phyloP scores from a whole-genome alignment of 2,888 invertebrate genomes.

The Hypolimnas misippus region DNA sequence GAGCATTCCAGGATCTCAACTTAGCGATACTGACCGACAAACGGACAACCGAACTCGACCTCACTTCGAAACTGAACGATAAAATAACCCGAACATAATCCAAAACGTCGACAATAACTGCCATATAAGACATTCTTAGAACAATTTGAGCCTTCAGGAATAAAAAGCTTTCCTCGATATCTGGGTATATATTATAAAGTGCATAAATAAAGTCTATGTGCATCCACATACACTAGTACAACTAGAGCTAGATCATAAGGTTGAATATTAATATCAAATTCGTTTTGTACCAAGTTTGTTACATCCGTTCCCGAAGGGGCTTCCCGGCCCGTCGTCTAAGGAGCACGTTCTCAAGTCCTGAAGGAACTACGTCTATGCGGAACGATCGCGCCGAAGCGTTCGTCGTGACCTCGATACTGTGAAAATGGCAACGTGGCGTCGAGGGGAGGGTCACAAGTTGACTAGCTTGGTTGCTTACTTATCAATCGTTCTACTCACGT shows the following conservation, averaged over 20 bases:
- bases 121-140: slow-evolving; percentile 23
- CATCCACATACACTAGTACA: slow-evolving; percentile 67
- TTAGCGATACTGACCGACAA: slow-evolving; percentile 31
- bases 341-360: slow-evolving; percentile 42
- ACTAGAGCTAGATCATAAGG: slow-evolving; percentile 63
- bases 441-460: slow-evolving; percentile 66
- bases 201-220: slow-evolving; percentile 60
- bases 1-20: slow-evolving; percentile 51
- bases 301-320: slow-evolving; percentile 43
- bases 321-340: slow-evolving; percentile 37
- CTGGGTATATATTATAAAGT: slow-evolving; percentile 39
- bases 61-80: slow-evolving; percentile 32
- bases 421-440: slow-evolving; percentile 71
- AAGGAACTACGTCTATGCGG: slow-evolving; percentile 56
- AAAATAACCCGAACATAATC: slow-evolving; percentile 11
- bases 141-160: slow-evolving; percentile 39
- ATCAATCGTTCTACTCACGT: slow-evolving; percentile 68
- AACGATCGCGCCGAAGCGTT: slow-evolving; percentile 44
- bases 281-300: slow-evolving; percentile 75
- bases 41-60: slow-evolving; percentile 33
- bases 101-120: slow-evolving; percentile 5
- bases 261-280: slow-evolving; percentile 67
- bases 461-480: slow-evolving; percentile 81
- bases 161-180: slow-evolving; percentile 30
- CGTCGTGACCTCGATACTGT: slow-evolving; percentile 58